phyloP scores from a whole-genome alignment of 2,797 vertebrate species.

The Triplophysa bombifrons region DNA sequence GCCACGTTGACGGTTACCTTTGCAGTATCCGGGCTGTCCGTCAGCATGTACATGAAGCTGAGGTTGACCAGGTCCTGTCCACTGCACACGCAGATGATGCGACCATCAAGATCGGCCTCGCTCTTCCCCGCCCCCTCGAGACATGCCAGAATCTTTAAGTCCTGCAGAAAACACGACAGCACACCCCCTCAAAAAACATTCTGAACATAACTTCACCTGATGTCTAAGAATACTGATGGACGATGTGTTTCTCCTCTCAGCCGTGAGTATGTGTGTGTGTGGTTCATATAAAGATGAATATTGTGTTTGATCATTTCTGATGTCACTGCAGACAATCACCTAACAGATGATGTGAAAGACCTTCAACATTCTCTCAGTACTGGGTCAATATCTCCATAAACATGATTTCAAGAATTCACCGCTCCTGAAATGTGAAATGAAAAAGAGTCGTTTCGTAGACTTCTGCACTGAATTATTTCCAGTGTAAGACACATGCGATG shows the following conservation, averaged over 20 bases:
- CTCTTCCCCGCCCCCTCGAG: conserved; percentile 90
- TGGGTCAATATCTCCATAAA: not conserved
- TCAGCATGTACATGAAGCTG: conserved; percentile 95
- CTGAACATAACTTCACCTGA: too few relatives aligned
- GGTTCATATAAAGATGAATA: too few relatives aligned
- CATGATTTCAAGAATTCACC: too few relatives aligned
- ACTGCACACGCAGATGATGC: conserved; percentile 94
- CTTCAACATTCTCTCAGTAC: not conserved
- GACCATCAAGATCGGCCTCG: conserved; percentile 91
- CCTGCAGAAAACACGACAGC: conserved; percentile 69
- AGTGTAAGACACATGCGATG: not conserved
- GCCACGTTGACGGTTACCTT: conserved; percentile 78
- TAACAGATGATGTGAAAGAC: not conserved
- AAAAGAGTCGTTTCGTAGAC: too few relatives aligned
- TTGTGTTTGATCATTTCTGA: too few relatives aligned
- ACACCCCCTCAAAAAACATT: not conserved
- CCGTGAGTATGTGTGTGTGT: too few relatives aligned
- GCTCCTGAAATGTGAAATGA: not conserved
- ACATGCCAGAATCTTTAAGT: conserved; percentile 91
- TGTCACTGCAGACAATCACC: too few relatives aligned
- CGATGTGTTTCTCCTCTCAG: not conserved
- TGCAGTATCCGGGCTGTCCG: conserved; percentile 88
- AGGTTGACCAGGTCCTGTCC: conserved; percentile 97
- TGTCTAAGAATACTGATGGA: too few relatives aligned
- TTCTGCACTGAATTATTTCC: not conserved